Evolutionary conservation across 2,888 invertebrate genomes (phyloP), one percentile per base, ranked within the genome.

Genomic region (Ichneumoninae sp.): DNA sequence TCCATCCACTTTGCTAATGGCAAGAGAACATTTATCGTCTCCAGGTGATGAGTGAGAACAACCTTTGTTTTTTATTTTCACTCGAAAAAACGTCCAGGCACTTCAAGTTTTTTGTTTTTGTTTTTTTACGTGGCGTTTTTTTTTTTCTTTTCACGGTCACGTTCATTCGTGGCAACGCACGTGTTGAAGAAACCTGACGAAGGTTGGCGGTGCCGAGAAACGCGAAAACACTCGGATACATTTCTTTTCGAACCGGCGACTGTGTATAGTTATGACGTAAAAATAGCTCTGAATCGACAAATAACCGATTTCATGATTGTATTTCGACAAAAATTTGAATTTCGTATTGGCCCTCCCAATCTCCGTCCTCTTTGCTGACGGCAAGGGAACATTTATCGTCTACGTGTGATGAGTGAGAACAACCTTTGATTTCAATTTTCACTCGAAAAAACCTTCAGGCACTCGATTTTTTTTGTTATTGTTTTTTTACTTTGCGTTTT

Each of bases 101-200:
- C 22, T 57, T 10, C 3, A 57, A 26, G 26, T 54, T 54, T 57
- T 22, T 54, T 44, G 3, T 44, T 44, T 16, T 47, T 3, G 3
- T 13, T 47, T 47, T 44, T 16, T 47, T 47, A 16, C 3, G 26
- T 57, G 10, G 2, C 0, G 30, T 30, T 57, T 22, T 54, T 54
- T 22, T 22, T 54, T 19, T 52, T 19, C 1, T 6, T 52, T 52
- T 52, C 52, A 7, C 19, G 7, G 50, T 60, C 26, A 36, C 73
- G 22, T 52, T 76, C 19, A 66, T 71, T 81, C 19, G 52, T 52
- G 22, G n/a, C 36, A 50, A 65, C 44, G 26, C 36, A 26, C 52
- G 13, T 40, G 19, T 66, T 13, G 33, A 47, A 16, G 8, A 52
- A 47, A 30, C 30, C 60, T 19, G 47, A 30, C 47, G 26, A 44